phyloP scores from a whole-genome alignment of 2,888 invertebrate species.

The Lordiphosa andalusiaca region DNA sequence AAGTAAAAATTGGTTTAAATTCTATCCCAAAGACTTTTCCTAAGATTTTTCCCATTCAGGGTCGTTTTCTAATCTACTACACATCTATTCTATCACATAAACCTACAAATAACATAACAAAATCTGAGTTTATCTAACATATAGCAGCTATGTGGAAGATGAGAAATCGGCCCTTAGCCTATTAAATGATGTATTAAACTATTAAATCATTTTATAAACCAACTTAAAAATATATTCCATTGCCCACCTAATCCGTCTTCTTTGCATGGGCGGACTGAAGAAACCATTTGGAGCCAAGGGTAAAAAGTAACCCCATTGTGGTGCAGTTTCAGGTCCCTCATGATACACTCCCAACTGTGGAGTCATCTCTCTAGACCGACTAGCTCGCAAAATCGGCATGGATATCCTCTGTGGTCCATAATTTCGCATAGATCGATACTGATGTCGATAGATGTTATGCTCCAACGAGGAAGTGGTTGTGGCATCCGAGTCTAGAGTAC shows the following conservation, averaged over 20 bases:
- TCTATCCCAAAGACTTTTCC: too few species aligned
- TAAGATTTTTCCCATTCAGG: too few species aligned
- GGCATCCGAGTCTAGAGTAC: slow-evolving; percentile 61
- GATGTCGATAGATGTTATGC: slow-evolving; percentile 55
- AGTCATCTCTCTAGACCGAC: slow-evolving; percentile 51
- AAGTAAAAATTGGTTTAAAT: too few species aligned
- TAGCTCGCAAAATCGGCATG: slow-evolving; percentile 49
- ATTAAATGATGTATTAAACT: too few species aligned
- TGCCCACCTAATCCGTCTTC: slow-evolving; percentile 73
- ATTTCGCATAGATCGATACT: slow-evolving; percentile 41
- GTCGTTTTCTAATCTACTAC: too few species aligned
- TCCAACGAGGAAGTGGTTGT: slow-evolving; percentile 72
- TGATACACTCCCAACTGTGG: slow-evolving; percentile 73
- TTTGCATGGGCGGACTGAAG: slow-evolving; percentile 78
- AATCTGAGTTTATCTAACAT: too few species aligned
- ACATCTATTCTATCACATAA: too few species aligned
- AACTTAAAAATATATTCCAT: too few species aligned
- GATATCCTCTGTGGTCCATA: slow-evolving; percentile 62
- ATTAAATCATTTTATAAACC: too few species aligned
- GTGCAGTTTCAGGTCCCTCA: slow-evolving; percentile 63
- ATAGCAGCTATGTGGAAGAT: too few species aligned
- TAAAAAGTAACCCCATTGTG: slow-evolving; percentile 84
- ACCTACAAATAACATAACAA: too few species aligned
- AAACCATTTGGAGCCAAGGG: slow-evolving; percentile 81
- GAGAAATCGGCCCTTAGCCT: too few species aligned